Evolutionary conservation across 2,888 invertebrate species (phyloP).

Genomic region (Chloroclystis v-ata): DNA sequence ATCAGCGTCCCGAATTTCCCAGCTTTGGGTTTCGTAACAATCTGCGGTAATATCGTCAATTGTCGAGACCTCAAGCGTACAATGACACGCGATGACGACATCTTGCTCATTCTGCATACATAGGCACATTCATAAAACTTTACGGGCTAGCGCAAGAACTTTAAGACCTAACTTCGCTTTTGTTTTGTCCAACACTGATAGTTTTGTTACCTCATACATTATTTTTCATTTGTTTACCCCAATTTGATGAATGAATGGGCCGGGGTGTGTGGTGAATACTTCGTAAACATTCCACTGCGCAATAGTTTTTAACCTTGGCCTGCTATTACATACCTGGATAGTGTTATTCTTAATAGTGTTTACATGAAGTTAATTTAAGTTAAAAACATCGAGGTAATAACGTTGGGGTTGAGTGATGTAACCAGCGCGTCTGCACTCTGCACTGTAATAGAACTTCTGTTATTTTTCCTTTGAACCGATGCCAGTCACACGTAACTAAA

Average conservation of each 20-base stretch:
- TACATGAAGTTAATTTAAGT: conserved; percentile 42
- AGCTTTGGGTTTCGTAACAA: conserved; percentile 34
- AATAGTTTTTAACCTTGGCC: conserved; percentile 58
- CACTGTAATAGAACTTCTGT: not conserved
- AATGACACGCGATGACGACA: conserved; percentile 41
- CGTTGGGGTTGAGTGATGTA: too few relatives aligned
- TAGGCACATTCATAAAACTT: conserved; percentile 24
- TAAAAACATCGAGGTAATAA: conserved; percentile 28
- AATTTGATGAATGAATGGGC: conserved; percentile 38
- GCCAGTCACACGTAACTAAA: conserved; percentile 6
- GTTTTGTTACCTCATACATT: conserved; percentile 32
- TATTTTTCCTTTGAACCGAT: not conserved
- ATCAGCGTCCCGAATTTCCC: conserved; percentile 29
- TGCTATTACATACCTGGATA: conserved; percentile 46
- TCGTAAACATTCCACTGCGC: conserved; percentile 44
- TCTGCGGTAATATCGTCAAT: conserved; percentile 34
- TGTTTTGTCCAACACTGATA: conserved; percentile 17
- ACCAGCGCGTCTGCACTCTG: too few relatives aligned
- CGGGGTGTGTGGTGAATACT: conserved; percentile 32
- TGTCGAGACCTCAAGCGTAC: conserved; percentile 32
- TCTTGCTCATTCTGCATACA: conserved; percentile 8
- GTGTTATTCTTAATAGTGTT: conserved; percentile 54
- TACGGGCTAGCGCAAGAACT: conserved; percentile 27
- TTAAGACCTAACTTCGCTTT: conserved; percentile 7
- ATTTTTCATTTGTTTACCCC: conserved; percentile 34